phyloP scores from a whole-genome alignment of 2,113 vertebrate species.

The Recurvirostra avosetta region DNA sequence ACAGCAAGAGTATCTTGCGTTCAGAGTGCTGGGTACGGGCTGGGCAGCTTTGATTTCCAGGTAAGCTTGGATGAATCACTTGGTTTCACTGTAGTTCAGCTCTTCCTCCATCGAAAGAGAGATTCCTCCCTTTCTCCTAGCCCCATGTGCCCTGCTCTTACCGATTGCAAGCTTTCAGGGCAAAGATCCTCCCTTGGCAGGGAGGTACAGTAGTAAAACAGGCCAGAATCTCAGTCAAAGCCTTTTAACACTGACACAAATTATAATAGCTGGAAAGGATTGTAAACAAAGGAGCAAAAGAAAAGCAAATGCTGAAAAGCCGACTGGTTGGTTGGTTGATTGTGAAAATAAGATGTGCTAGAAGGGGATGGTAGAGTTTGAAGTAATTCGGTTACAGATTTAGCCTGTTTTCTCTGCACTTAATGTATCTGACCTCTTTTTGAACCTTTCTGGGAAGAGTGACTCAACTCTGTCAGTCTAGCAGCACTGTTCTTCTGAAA shows the following conservation, averaged over 20 bases:
- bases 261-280: not conserved
- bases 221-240: not conserved
- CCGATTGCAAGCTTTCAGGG: not conserved
- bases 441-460: slow-evolving; percentile 23
- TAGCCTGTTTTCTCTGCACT: not conserved
- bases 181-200: not conserved
- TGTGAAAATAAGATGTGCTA: not conserved
- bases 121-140: not conserved
- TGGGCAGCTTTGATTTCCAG: not conserved
- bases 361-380: not conserved
- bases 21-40: not conserved
- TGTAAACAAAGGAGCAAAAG: fast-evolving
- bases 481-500: not conserved
- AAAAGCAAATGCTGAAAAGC: not conserved
- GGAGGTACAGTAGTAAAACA: not conserved
- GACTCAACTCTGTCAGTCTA: not conserved
- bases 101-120: fast-evolving
- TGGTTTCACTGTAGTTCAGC: not conserved
- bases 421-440: not conserved
- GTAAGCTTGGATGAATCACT: not conserved
- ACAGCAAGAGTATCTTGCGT: not conserved
- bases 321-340: fast-evolving
- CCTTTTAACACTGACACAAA: not conserved
- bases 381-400: fast-evolving
- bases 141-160: not conserved